These are phyloP conservation scores for Anagyrus pseudococci DNA, from an alignment of 2,888 invertebrate species.

Conservation along the genomic window DNA sequence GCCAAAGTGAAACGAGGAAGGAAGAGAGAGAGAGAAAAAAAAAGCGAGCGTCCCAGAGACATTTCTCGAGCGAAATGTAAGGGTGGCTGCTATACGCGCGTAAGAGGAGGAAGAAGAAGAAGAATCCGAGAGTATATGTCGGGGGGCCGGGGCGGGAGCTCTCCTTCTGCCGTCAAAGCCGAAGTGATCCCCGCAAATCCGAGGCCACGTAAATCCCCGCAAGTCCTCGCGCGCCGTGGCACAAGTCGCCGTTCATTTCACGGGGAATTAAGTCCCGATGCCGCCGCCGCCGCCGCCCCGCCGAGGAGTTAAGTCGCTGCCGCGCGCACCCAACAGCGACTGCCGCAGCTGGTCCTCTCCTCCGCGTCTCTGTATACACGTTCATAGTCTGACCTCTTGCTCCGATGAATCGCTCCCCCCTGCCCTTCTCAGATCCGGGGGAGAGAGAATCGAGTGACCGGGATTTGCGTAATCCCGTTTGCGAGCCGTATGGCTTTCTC, in stretches of 20 bases:
- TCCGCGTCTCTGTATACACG: constrained; percentile 35
- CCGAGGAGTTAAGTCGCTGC: constrained; percentile 53
- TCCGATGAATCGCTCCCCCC: constrained; percentile 22
- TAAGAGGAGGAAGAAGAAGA: neutral
- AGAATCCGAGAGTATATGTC: too few species aligned
- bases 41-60: too few species aligned
- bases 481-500: constrained; percentile 38
- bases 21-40: neutral
- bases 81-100: too few species aligned
- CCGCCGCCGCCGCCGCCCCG: constrained; percentile 33
- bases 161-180: constrained; percentile 31
- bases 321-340: too few species aligned
- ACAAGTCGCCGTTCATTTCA: constrained; percentile 57
- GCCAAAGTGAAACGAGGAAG: too few species aligned
- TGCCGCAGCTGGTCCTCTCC: constrained; percentile 50
- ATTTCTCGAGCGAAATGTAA: too few species aligned
- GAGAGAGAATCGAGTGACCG: constrained; percentile 48
- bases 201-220: constrained; percentile 53
- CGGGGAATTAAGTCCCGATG: constrained; percentile 57
- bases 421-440: constrained; percentile 1
- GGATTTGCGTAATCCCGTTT: constrained; percentile 59
- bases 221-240: constrained; percentile 48
- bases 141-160: too few species aligned
- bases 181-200: constrained; percentile 52
- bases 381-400: constrained; percentile 50